Base-by-base conservation (phyloP, 2,797 vertebrate genomes). In the Caiman crocodilus region DNA sequence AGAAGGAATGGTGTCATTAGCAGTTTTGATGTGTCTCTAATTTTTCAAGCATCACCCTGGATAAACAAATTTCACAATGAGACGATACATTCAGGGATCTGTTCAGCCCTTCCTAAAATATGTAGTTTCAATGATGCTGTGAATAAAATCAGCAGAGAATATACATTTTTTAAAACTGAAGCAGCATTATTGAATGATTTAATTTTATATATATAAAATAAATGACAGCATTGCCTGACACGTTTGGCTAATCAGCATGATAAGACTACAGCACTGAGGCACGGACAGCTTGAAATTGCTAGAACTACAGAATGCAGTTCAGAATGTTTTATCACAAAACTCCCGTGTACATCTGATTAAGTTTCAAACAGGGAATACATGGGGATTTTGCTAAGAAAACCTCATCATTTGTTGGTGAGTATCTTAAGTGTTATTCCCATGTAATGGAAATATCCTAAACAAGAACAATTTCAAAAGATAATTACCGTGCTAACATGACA, bases 161-260 rank as follows among this genome's bases (percentile, higher is more conserved):
- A 76, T 85, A 84, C 3, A 58, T 77, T 12, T 71, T 84, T 89
- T 69, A 42, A 84, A 89, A 91, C 9, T 18, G 73, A 87, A 73
- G 16, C 12, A 61, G 3, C 55, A 85, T 87, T 59, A 85, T 14
- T 32, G 84, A 96, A 90, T 21, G 67, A 5, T 25, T 77, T 50
- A 50, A 82, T 90, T 95, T n/a, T 32, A 78, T 82, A 89, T 94
- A 80, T 95, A 76, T 73, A 82, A 90, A 93, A 65, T 58, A 87
- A 85, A 35, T 84, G 76, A 81, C 67, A 95, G 20, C n/a, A 1
- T 5, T 61, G 12, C 56, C n/a, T 95, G 85, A 26, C 18, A 79
- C 0, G 35, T 58, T n/a, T 42, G 75, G 71, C 78, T 74, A 93
- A 76, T 84, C 81, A 92, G 61, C 65, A 28, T 59, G 73, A 75